Evolutionary conservation across 2,113 vertebrate species (phyloP).

Genomic region (Rhipidura dahli): DNA sequence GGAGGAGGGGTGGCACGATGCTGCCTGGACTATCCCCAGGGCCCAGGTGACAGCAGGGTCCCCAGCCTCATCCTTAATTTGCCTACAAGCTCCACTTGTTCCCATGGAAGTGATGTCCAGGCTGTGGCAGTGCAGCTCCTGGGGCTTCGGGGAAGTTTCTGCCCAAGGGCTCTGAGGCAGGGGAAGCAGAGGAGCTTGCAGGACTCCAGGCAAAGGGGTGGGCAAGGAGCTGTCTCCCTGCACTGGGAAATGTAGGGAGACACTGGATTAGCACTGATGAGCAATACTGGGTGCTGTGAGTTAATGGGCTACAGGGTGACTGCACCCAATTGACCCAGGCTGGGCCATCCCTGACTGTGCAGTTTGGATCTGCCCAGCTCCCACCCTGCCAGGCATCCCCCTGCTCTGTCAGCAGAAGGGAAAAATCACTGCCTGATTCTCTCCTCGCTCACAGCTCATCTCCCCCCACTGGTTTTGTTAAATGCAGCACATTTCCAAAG

Average conservation of each 20-base stretch:
- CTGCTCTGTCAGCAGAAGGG: neutral
- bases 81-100: neutral
- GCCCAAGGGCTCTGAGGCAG: neutral
- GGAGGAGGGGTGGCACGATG: neutral
- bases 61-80: neutral
- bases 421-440: neutral
- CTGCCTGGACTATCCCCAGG: neutral
- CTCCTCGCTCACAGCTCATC: neutral
- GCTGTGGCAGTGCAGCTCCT: neutral
- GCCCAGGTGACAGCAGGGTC: neutral
- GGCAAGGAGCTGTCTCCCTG: neutral
- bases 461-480: constrained; percentile 1
- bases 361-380: neutral
- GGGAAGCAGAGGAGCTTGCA: neutral
- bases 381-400: neutral
- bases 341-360: neutral
- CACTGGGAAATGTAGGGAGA: neutral
- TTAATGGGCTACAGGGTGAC: neutral
- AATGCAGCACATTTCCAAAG: constrained; percentile 19
- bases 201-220: neutral
- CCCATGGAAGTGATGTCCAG: neutral
- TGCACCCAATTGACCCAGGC: neutral
- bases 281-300: neutral
- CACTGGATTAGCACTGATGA: neutral
- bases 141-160: neutral